These are phyloP conservation scores for Hirtodrosophila alboralis DNA, from an alignment of 2,888 invertebrate species.

Conservation along the genomic window DNA sequence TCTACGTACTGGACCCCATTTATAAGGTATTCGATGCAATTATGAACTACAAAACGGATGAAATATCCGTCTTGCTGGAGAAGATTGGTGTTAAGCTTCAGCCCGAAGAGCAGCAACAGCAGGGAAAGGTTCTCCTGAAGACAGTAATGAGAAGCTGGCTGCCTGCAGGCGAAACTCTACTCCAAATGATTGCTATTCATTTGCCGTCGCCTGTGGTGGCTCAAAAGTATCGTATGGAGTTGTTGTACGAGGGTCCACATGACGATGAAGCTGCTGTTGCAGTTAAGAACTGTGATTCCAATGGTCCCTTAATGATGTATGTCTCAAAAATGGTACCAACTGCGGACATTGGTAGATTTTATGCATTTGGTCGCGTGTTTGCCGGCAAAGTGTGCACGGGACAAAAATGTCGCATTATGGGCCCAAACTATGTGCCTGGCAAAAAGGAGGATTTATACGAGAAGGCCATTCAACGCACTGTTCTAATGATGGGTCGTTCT, in stretches of 20 bases:
- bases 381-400: constrained; percentile 96
- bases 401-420: constrained; percentile 98
- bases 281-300: constrained; percentile 96
- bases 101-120: constrained; percentile 97
- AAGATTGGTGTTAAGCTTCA: constrained; percentile 96
- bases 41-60: constrained; percentile 98
- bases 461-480: constrained; percentile 99
- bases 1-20: constrained; percentile 99
- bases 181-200: constrained; percentile 99
- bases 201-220: constrained; percentile 99
- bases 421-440: constrained; percentile 98
- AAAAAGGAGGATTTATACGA: constrained; percentile 99
- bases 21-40: constrained; percentile 93
- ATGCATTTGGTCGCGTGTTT: constrained; percentile 99
- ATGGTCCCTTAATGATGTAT: constrained; percentile 99
- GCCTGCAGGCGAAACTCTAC: constrained; percentile 99
- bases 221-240: constrained; percentile 99
- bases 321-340: constrained; percentile 99
- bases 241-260: constrained; percentile 99
- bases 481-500: constrained; percentile 99
- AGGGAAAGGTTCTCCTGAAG: constrained; percentile 97
- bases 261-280: constrained; percentile 97
- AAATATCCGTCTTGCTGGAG: constrained; percentile 90
- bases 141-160: constrained; percentile 99
- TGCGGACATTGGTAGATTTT: constrained; percentile 99